Evolutionary conservation across 2,888 invertebrate genomes (phyloP), one percentile per base, ranked within the genome.

Genomic region (Mythimna lalbum): DNA sequence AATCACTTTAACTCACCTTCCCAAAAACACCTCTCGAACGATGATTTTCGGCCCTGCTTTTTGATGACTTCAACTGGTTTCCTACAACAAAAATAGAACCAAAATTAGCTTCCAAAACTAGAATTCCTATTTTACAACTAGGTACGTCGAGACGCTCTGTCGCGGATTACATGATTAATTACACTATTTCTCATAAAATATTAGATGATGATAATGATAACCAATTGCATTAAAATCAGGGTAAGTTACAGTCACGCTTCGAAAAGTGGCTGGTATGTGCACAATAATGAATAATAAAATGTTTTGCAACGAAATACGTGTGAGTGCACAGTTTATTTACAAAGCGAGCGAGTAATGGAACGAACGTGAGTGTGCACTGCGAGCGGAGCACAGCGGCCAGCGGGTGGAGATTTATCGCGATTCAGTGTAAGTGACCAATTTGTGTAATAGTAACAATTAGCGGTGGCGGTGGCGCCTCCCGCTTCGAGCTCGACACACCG

Each of bases 21-120:
- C 95, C 95, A 96, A 86, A 93, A 95, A 86, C 73, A 91, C 74
- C 92, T 90, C 81, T 94, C 94, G 76, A 90, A 95, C 31, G 92
- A 88, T 50, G 92, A 80, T 89, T 95, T 95, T 86, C 92, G 91
- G 67, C 92, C 91, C 79, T 89, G 91, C 87, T 90, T 88, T 86
- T 93, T 91, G 85, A 88, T 89, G 66, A 87, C 87, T 53, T 89
- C 85, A 64, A 84, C 85, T 63, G 91, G 90, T 91, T 95, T 95
- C 83, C 95, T 95, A 93, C 69, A 95, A 95, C 81, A 19, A 43
- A 43, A 90, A 92, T 83, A 70, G 61, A n/a, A 49, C 17, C n/a
- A 55, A 9, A 55, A 60, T 75, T 23, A 71, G 10, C 23, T 61
- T 73, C 10, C 10, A 6, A 50, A 52, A 66, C 52, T 64, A 31